Base-by-base conservation (phyloP, 1,140 invertebrate species). In the Drosophila punjabiensis region DNA sequence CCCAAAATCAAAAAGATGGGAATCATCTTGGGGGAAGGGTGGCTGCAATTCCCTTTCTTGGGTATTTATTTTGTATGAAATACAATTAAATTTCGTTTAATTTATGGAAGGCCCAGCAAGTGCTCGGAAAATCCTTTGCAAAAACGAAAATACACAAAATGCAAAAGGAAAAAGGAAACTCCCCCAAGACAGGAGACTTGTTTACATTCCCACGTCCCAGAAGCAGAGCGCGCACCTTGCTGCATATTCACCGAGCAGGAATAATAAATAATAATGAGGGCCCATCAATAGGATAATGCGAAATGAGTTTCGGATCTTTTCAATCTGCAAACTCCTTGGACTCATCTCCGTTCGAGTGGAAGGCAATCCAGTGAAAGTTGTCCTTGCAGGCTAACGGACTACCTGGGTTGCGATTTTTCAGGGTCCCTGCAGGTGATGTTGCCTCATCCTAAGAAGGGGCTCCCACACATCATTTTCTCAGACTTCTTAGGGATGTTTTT, bases 81-180 rank as follows among this genome's bases (percentile, higher is more conserved):
- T 66, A 90, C 82, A 90, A 90, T 90, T 87, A 90, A 87, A 91
- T 83, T 90, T 90, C 87, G 68, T 81, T 91, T 91, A 77, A 85
- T 80, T 79, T 79, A 79, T 79, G 55, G 59, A 71, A 59, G 32
- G 70, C 78, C 56, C 68, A 81, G 68, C 78, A 81, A 80, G 76
- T 80, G 76, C 52, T 63, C n/a, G 53, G 59, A 41, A 64, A 79
- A 66, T 76, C 53, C 43, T 67, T 85, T 71, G 79, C 75, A 32
- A 78, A 71, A 79, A 76, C 45, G 35, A 13, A 20, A 13, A 20
- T 63, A 45, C 13, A 47, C n/a, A 71, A 60, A 71, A 74, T 73
- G 6, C 4, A 7, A 58, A 32, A 24, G 35, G 55, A 59, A 59
- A 59, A 73, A 37, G 70, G 48, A 74, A 75, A 83, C 64, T 80